A percentile compares a stretch with the other conserved stretches of the same genome.
phyloP scores from a whole-genome alignment of 2,113 vertebrate genomes.

The Casuarius casuarius region DNA sequence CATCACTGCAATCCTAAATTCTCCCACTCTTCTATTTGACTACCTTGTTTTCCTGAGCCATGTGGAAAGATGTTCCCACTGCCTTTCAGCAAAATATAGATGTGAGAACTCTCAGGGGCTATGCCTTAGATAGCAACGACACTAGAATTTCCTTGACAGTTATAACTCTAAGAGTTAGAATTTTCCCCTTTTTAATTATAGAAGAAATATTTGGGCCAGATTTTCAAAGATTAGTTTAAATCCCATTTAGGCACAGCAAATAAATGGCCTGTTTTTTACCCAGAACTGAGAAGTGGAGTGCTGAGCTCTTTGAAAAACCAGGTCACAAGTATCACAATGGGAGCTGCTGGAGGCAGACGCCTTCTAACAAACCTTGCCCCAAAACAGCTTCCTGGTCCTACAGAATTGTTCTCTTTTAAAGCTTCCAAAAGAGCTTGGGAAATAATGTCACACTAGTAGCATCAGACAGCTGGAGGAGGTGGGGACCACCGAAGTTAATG shows the following conservation, averaged over 20 bases:
- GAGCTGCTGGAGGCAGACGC: neutral
- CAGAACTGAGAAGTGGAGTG: neutral
- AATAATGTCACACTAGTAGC: neutral
- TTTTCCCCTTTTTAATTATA: neutral
- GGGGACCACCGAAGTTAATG: neutral
- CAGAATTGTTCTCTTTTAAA: neutral
- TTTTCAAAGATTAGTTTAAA: constrained; percentile 9
- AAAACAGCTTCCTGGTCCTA: neutral
- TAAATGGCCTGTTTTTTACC: neutral
- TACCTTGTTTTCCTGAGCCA: constrained; percentile 24
- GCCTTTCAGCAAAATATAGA: constrained; percentile 2
- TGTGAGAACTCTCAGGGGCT: neutral
- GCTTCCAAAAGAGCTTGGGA: neutral
- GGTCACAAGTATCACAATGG: neutral
- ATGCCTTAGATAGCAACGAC: neutral
- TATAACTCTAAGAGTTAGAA: neutral
- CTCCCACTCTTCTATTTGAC: neutral
- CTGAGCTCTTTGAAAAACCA: neutral
- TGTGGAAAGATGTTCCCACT: neutral
- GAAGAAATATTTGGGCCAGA: constrained; percentile 8
- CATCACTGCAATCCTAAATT: neutral
- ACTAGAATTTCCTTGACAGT: neutral
- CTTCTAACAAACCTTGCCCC: neutral
- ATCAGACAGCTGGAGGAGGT: neutral
- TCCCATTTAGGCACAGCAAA: neutral